These are phyloP conservation scores for Watsonalla cultraria DNA, from an alignment of 2,888 invertebrate genomes.

Conservation along the genomic window DNA sequence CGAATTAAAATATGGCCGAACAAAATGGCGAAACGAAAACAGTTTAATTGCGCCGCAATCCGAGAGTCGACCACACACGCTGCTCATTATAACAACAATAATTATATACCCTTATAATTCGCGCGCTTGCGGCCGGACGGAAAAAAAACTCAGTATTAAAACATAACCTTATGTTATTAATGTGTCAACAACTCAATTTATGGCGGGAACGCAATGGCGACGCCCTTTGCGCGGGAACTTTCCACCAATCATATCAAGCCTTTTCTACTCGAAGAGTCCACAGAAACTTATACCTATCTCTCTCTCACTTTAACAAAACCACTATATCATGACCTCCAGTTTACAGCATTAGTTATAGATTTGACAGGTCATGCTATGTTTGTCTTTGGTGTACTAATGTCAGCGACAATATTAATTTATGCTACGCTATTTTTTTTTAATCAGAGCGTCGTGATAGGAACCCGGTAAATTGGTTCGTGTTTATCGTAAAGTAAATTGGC, in stretches of 20 bases:
- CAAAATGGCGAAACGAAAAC: slow-evolving; percentile 50
- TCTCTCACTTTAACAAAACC: slow-evolving; percentile 26
- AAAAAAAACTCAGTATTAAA: slow-evolving; percentile 68
- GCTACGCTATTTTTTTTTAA: slow-evolving; percentile 44
- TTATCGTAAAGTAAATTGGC: slow-evolving; percentile 1
- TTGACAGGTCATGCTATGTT: slow-evolving; percentile 19
- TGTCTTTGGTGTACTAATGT: slow-evolving; percentile 27
- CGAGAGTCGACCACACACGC: slow-evolving; percentile 68
- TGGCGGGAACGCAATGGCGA: slow-evolving; percentile 67
- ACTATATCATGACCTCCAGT: slow-evolving; percentile 15
- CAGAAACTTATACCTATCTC: slow-evolving; percentile 37
- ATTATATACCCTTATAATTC: slow-evolving; percentile 74
- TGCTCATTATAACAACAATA: slow-evolving; percentile 72
- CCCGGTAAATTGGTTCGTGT: slow-evolving; percentile 18
- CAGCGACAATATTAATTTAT: slow-evolving; percentile 71
- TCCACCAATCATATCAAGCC: slow-evolving; percentile 55
- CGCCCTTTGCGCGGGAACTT: slow-evolving; percentile 61
- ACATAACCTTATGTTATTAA: slow-evolving; percentile 75
- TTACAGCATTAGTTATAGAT: background rate
- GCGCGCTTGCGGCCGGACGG: slow-evolving; percentile 49
- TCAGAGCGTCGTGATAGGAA: slow-evolving; percentile 19
- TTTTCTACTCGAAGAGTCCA: slow-evolving; percentile 22
- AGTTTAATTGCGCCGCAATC: slow-evolving; percentile 57
- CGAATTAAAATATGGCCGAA: slow-evolving; percentile 55
- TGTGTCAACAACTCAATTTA: slow-evolving; percentile 80